Base-by-base conservation (phyloP, 2,888 invertebrate species). In the Atethmia centrago region DNA sequence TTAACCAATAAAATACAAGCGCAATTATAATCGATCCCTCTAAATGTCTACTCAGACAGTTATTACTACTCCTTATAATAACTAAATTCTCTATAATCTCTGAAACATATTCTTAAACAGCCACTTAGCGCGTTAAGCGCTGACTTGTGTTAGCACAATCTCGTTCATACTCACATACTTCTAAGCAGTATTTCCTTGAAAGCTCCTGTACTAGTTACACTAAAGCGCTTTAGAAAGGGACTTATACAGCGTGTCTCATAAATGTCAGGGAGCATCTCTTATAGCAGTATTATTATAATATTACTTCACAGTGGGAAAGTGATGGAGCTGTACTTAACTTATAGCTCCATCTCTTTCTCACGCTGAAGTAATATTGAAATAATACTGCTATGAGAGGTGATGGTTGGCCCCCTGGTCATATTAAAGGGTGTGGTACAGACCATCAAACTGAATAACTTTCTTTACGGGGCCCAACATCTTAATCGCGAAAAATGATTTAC, bases 51-150 rank as follows among this genome's bases (percentile, higher is more conserved):
- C 63, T 42, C 0, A 56, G 28, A 64, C 49, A 28, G 49, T 69
- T 62, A 84, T 70, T 72, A 55, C 58, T n/a, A 83, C 56, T 62
- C 58, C 58, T 63, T 73, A 71, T 36, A 78, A 56, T 71, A 82
- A 74, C 51, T 53, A 68, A 85, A 31, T 56, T 47, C 51, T 58
- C 45, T 74, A 65, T 77, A 79, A 79, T 79, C 71, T 62, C 68
- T 49, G 69, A 56, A 74, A 74, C 59, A 79, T 79, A 77, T 79
- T 79, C 70, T 70, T 70, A 69, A 59, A 77, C 49, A 68, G 75
- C 79, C 69, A 82, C 72, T 85, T 58, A 74, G 71, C 74, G 64
- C 51, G 58, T 73, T 71, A 84, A 74, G 68, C 79, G 69, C 79
- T 74, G 55, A 71, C 58, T 82, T 74, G 64, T 76, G 59, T 82